phyloP scores from a whole-genome alignment of 2,113 vertebrate genomes.

The Aythya baeri region DNA sequence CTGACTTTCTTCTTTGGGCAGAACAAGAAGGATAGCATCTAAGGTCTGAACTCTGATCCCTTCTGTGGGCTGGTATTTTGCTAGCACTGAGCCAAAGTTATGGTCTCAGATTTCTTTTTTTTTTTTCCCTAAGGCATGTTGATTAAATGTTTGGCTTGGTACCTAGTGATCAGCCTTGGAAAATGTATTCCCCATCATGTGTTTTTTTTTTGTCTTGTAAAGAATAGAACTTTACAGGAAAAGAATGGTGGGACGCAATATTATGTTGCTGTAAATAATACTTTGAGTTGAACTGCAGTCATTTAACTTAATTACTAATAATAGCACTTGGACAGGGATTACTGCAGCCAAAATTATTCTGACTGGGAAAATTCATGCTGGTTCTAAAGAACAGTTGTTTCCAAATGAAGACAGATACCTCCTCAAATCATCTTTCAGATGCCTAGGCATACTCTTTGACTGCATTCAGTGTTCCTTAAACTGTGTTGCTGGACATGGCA shows the following conservation, averaged over 20 bases:
- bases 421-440: constrained; percentile 12
- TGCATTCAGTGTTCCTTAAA: constrained; percentile 36
- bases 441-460: not conserved
- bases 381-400: constrained; percentile 64
- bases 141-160: not conserved
- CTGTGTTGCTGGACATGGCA: not conserved
- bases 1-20: not conserved
- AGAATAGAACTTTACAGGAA: not conserved
- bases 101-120: not conserved
- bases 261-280: not conserved
- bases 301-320: constrained; percentile 29
- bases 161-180: not conserved
- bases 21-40: not conserved
- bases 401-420: not conserved
- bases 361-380: constrained; percentile 31
- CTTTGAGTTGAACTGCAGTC: not conserved
- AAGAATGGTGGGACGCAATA: not conserved
- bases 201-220: not conserved
- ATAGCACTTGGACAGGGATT: not conserved
- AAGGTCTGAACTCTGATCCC: not conserved
- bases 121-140: not conserved
- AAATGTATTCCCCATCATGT: not conserved
- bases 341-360: not conserved
- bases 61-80: not conserved
- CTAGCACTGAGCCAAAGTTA: not conserved